Evolutionary conservation across 1,140 invertebrate species (phyloP).

Genomic region (Caerostris extrusa): DNA sequence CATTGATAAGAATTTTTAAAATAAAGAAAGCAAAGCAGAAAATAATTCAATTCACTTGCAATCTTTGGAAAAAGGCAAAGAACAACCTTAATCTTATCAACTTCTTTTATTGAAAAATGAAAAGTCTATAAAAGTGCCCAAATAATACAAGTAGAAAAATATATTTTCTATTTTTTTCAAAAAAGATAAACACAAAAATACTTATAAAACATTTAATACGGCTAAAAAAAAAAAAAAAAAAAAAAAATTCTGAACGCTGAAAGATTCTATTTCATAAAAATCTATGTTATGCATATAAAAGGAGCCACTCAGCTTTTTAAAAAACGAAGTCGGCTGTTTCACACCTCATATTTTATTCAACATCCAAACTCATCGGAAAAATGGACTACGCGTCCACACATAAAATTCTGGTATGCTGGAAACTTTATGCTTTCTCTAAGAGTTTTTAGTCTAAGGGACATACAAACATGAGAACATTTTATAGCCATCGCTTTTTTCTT

Average conservation of each 20-base stretch:
- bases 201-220: slow-evolving; percentile 14
- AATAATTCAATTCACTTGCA: not conserved
- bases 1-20: not conserved
- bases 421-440: not conserved
- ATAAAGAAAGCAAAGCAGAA: not conserved
- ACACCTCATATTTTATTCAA: slow-evolving; percentile 56
- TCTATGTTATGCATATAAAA: not conserved
- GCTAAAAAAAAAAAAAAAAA: not conserved
- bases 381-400: slow-evolving; percentile 37
- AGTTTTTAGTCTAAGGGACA: slow-evolving; percentile 21
- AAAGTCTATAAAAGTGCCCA: not conserved
- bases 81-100: too few species aligned
- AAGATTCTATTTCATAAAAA: not conserved
- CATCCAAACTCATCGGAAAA: slow-evolving; percentile 38
- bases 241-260: not conserved
- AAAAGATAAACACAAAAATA: not conserved
- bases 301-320: not conserved
- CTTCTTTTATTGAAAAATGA: too few species aligned
- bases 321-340: not conserved
- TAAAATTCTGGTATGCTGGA: slow-evolving; percentile 11
- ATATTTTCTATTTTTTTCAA: not conserved
- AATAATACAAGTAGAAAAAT: not conserved
- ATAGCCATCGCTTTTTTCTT: not conserved
- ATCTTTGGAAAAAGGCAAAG: not conserved
- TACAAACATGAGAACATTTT: slow-evolving; percentile 38